These are phyloP conservation scores for Troides aeacus DNA, from an alignment of 2,888 invertebrate species.

Conservation along the genomic window DNA sequence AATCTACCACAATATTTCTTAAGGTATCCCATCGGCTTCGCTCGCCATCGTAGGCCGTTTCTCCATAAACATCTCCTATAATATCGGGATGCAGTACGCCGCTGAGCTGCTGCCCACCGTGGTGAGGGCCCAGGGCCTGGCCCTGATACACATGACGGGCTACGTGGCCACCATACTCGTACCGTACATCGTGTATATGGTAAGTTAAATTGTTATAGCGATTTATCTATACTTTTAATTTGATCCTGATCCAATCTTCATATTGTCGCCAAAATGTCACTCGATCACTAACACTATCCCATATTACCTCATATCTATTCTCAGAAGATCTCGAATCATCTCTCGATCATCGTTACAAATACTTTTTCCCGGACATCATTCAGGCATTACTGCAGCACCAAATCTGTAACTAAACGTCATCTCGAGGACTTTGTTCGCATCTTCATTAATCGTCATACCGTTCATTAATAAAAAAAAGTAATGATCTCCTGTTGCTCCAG, in stretches of 20 bases:
- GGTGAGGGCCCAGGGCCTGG: conserved; percentile 91
- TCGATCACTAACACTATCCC: too few relatives aligned
- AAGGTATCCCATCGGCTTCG: conserved; percentile 85
- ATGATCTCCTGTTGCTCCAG: conserved; percentile 53
- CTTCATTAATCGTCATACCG: too few relatives aligned
- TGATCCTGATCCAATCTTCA: too few relatives aligned
- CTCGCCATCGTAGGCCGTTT: conserved; percentile 91
- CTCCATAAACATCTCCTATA: conserved; percentile 92
- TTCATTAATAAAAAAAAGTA: neutral
- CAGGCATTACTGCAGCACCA: too few relatives aligned
- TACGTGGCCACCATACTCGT: conserved; percentile 90
- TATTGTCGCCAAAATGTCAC: too few relatives aligned
- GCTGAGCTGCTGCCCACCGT: conserved; percentile 93
- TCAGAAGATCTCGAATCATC: too few relatives aligned
- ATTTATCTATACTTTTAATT: too few relatives aligned
- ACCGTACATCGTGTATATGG: conserved; percentile 92
- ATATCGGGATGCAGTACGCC: conserved; percentile 93
- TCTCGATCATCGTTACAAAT: too few relatives aligned
- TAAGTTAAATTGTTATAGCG: conserved; percentile 50
- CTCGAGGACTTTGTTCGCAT: too few relatives aligned
- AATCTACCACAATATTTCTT: neutral
- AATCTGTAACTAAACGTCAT: too few relatives aligned
- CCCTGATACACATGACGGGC: conserved; percentile 90
- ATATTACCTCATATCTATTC: too few relatives aligned
- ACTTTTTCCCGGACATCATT: too few relatives aligned